A percentile compares a stretch with the other conserved stretches of the same genome.
Conservation (phyloP, 2,113 vertebrate genomes). For the Eudyptes chrysolophus region DNA sequence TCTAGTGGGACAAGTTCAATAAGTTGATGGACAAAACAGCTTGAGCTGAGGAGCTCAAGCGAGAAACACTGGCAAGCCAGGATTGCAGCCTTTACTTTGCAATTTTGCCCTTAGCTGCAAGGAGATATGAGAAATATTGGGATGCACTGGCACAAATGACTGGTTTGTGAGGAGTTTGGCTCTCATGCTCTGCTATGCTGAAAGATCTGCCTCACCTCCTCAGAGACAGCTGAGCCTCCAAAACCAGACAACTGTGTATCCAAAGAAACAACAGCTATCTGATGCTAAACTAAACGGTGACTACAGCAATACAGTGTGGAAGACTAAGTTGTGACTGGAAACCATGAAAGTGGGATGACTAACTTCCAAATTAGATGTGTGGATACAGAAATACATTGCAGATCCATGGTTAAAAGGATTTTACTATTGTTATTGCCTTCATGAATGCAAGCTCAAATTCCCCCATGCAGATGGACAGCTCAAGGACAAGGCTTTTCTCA, state of each 20-base stretch:
- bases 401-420: neutral
- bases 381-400: neutral
- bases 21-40: neutral
- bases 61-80: neutral
- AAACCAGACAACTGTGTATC: neutral
- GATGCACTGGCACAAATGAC: neutral
- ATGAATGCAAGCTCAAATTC: neutral
- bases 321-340: neutral
- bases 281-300: neutral
- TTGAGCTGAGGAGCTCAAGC: neutral
- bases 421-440: neutral
- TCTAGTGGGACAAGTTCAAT: neutral
- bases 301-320: neutral
- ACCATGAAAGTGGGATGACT: neutral
- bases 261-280: neutral
- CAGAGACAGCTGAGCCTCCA: neutral
- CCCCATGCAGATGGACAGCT: neutral
- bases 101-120: neutral
- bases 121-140: neutral
- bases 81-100: neutral
- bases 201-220: neutral
- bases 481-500: neutral
- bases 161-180: neutral
- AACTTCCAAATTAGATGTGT: neutral
- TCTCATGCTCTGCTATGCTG: neutral